These are phyloP conservation scores for Alfaro cultratus DNA, from an alignment of 2,797 vertebrate genomes.

Conservation along the genomic window DNA sequence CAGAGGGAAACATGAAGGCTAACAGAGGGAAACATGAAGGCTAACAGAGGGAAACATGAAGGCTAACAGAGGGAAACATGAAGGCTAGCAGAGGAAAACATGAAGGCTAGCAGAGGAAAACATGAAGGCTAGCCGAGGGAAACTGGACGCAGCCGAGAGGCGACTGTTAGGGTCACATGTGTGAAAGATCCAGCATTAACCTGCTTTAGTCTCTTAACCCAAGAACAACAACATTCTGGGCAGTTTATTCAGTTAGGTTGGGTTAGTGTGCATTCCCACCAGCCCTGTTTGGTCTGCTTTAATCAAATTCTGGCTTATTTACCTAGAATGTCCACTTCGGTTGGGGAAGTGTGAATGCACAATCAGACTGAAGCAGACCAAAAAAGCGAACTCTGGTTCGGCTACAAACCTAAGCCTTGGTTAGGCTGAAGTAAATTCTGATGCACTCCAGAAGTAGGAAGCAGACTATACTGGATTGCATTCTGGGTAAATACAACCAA, in stretches of 20 bases:
- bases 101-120: neutral
- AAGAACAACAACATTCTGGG: neutral
- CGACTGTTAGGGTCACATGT: neutral
- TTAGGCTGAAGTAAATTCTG: too few species aligned
- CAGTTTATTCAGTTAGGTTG: neutral
- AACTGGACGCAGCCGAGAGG: neutral
- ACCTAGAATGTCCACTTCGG: too few species aligned
- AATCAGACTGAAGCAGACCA: too few species aligned
- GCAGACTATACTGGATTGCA: neutral
- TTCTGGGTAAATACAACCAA: neutral
- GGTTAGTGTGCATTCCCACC: neutral
- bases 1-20: neutral
- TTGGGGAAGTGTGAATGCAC: too few species aligned
- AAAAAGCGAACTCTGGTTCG: too few species aligned
- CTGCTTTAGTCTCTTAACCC: neutral
- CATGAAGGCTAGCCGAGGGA: neutral
- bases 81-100: too few species aligned
- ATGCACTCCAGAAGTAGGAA: neutral
- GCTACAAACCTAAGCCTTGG: too few species aligned
- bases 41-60: too few species aligned
- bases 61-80: too few species aligned
- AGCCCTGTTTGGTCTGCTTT: too few species aligned
- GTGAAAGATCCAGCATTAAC: neutral
- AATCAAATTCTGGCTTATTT: too few species aligned
- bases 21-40: too few species aligned